Evolutionary conservation across 1,140 invertebrate species (phyloP).

Genomic region (Drosophila simulans): DNA sequence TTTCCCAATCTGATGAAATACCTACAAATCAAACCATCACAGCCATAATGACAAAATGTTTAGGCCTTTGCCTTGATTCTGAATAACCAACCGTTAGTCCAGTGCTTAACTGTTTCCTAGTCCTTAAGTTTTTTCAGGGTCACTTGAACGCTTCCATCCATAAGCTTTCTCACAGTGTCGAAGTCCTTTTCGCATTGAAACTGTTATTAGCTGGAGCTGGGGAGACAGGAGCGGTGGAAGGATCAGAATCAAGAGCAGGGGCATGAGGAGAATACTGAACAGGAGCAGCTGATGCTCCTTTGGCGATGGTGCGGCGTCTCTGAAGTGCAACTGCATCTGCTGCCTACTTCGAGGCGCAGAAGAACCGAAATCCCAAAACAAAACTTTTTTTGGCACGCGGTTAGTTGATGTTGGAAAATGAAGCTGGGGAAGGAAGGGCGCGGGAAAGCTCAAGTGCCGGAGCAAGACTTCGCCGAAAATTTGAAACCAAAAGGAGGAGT

Average conservation of each 20-base stretch:
- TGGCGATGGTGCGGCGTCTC: constrained; percentile 75
- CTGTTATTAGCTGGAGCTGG: constrained; percentile 64
- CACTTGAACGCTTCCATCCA: not conserved
- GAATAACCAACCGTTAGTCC: too few species aligned
- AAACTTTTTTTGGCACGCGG: constrained; percentile 75
- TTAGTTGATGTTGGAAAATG: constrained; percentile 40
- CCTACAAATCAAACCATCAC: too few species aligned
- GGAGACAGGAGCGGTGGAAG: constrained; percentile 9
- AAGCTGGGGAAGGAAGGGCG: not conserved
- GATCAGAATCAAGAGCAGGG: not conserved
- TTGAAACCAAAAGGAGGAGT: constrained; percentile 9
- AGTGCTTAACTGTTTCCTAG: not conserved
- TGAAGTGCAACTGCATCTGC: constrained; percentile 69
- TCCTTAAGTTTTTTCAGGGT: not conserved
- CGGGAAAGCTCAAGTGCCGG: not conserved
- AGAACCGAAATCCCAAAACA: constrained; percentile 64
- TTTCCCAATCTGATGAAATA: not conserved
- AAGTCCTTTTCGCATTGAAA: constrained; percentile 59
- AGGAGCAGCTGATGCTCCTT: constrained; percentile 42
- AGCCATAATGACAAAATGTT: too few species aligned
- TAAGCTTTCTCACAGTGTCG: constrained; percentile 3
- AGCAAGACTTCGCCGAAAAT: constrained; percentile 13
- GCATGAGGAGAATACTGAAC: constrained; percentile 8
- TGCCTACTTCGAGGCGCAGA: constrained; percentile 41
- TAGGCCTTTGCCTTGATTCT: too few species aligned